Base-by-base conservation (phyloP, 1,140 invertebrate genomes). In the Pseudomyrmex flavicornis region DNA sequence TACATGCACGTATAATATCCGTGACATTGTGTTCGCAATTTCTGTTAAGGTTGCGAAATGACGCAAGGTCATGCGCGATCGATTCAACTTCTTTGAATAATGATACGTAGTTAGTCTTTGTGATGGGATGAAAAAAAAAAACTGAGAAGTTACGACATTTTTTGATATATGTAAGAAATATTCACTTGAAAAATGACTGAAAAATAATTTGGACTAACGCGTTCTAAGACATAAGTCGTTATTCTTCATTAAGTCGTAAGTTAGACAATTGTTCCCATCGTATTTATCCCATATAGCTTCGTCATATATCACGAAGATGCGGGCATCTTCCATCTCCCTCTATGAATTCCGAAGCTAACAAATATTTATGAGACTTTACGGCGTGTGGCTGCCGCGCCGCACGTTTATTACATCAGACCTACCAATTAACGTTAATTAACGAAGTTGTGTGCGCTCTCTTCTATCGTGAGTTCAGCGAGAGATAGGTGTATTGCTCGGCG, bases 221-320 rank as follows among this genome's bases (percentile, higher is more conserved):
- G 35, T 35, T 59, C 5, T 7, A 35, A 35, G 48, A 61, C 20
- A 50, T 9, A n/a, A 44, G 54, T 17, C 61, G 61, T 79, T 79
- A 80, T 26, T 80, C 76, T 72, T 80, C 76, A 80, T 80, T 56
- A 59, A 77, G 75, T 62, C 35, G 50, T 12, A 58, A 79, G 65
- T 79, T 35, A 5, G 66, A 59, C 76, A 79, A 70, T 79, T 65
- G 76, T 59, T 50, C 2, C 22, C 3, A 35, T 48, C 54, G 15
- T 58, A 69, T 48, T 35, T 1, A 35, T 63, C 73, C 46, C 73
- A 65, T 13, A 79, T 13, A 79, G 35, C 22, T 35, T 59, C n/a
- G 7, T n/a, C 22, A 5, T 70, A 80, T 70, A 10, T 80, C n/a
- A 17, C 35, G 35, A 72, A 59, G 66, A 79, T 79, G 76, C 76